Evolutionary conservation across 2,113 vertebrate genomes (phyloP), one percentile per base, ranked within the genome.

Genomic region (Cygnus atratus): DNA sequence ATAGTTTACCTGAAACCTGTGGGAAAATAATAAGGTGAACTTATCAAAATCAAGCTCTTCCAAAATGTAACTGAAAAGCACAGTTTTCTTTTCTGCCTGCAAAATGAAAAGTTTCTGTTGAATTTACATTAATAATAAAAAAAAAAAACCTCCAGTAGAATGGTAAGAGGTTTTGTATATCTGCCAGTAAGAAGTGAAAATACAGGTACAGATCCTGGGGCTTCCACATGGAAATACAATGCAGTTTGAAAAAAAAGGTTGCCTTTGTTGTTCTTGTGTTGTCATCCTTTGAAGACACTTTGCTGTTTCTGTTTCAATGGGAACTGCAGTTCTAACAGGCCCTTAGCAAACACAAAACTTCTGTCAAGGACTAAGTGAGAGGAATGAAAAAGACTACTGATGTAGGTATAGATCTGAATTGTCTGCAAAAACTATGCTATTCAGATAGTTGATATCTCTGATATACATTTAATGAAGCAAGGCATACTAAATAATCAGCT

Each of bases 1-100:
- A 52, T 10, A 66, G 22, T 52, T 92, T 65, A 88, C n/a, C 25
- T 68, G 44, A 94, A 89, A 79, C 68, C 66, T 31, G 1, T 68
- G 52, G 44, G 37, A 79, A 75, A 61, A 85, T 13, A 79, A 70
- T 63, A 43, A 87, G 71, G 82, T 6, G 55, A 81, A 93, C 65
- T 48, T 83, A 87, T 28, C 70, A 94, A 88, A 95, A 73, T 54
- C 74, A 90, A 83, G 16, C 11, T 16, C n/a, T 94, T 59, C 13
- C 81, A 86, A 93, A 95, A 22, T 41, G 7, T 90, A 92, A 73
- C 77, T 59, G 28, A 78, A 95, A 92, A 88, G 4, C 37, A 91
- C 80, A 88, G 17, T 21, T 79, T 87, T 73, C 44, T 95, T 39
- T 59, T 55, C n/a, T 94, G 9, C 35, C 70, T 84, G 70, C 75